Evolutionary conservation across 2,797 vertebrate species (phyloP).

Genomic region (Diceros bicornis): DNA sequence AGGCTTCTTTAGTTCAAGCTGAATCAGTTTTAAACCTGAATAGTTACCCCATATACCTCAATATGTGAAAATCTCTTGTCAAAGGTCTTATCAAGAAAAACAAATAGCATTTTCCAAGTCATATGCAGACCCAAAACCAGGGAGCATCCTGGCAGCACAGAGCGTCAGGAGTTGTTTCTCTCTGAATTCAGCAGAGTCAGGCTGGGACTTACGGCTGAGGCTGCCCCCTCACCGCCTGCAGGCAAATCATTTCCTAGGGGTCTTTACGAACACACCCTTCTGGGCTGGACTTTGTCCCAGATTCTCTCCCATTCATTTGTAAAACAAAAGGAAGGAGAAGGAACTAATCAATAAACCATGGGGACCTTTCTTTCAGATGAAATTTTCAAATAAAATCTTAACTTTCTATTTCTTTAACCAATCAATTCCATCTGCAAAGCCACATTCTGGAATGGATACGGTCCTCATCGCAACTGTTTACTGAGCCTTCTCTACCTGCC

Average conservation of each 20-base stretch:
- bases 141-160: no score
- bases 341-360: neutral
- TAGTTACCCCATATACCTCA: no score
- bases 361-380: neutral
- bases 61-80: no score
- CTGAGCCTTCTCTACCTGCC: fast-evolving
- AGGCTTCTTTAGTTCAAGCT: no score
- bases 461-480: neutral
- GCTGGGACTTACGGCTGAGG: no score
- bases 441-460: neutral
- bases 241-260: fast-evolving
- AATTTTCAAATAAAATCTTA: conserved; percentile 37
- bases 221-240: neutral
- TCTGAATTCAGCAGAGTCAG: neutral
- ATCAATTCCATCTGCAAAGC: neutral
- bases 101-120: neutral
- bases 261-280: neutral
- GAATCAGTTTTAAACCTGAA: no score
- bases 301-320: neutral
- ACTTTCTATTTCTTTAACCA: neutral
- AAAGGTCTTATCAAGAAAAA: neutral
- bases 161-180: neutral
- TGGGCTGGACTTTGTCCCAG: neutral
- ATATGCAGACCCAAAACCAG: neutral
- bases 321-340: conserved; percentile 8